These are phyloP conservation scores for Sebastolobus altivelis DNA, from an alignment of 2,797 vertebrate genomes.

Conservation along the genomic window DNA sequence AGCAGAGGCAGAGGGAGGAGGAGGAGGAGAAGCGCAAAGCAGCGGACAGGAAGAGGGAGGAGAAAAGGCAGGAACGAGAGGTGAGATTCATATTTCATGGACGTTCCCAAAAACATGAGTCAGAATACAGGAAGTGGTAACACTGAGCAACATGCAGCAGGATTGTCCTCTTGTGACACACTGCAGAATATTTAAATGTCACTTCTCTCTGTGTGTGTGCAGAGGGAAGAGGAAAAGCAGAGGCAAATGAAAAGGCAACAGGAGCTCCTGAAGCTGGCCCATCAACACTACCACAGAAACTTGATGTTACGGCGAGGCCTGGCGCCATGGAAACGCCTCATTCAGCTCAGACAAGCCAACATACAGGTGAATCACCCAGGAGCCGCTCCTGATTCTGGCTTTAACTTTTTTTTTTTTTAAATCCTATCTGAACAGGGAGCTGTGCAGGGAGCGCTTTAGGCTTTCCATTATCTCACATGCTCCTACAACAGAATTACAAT, in stretches of 20 bases:
- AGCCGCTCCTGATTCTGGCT: background rate
- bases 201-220: constrained; percentile 7
- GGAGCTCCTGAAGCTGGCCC: constrained; percentile 84
- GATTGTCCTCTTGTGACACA: background rate
- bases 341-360: constrained; percentile 81
- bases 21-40: constrained; percentile 87
- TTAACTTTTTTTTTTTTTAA: constrained; percentile 1
- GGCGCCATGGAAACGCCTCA: constrained; percentile 90
- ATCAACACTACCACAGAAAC: constrained; percentile 84
- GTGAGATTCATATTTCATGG: constrained; percentile 70
- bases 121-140: constrained; percentile 30
- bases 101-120: constrained; percentile 3
- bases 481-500: constrained; percentile 7
- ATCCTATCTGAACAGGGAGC: constrained; percentile 7
- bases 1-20: constrained; percentile 85
- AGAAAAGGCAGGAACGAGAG: constrained; percentile 88
- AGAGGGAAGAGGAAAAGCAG: constrained; percentile 92
- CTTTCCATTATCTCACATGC: constrained; percentile 17
- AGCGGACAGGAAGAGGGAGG: constrained; percentile 84
- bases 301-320: constrained; percentile 87
- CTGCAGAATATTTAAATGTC: constrained; percentile 12
- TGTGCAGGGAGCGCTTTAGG: background rate
- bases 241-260: constrained; percentile 82
- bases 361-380: constrained; percentile 81
- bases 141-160: background rate